These are phyloP conservation scores for Idaea dimidiata DNA, from an alignment of 2,888 invertebrate species.

Conservation along the genomic window DNA sequence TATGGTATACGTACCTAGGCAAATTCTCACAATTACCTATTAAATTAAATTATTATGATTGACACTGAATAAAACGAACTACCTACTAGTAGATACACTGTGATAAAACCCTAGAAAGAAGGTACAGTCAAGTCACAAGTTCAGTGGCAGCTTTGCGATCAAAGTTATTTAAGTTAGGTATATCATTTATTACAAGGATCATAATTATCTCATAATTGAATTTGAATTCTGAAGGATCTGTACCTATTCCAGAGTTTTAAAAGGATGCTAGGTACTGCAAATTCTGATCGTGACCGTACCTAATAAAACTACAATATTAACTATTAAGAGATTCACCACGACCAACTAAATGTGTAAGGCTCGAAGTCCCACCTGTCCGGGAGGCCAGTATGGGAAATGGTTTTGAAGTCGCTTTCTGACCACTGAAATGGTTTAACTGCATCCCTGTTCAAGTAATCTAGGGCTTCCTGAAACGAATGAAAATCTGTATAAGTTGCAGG, in stretches of 20 bases:
- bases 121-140: neutral
- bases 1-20: neutral
- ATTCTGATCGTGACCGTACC: neutral
- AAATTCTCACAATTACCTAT: neutral
- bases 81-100: neutral
- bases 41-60: neutral
- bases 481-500: neutral
- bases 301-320: slow-evolving; percentile 18
- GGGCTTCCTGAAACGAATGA: slow-evolving; percentile 34
- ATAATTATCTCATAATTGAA: neutral
- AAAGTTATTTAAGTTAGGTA: neutral
- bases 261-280: neutral
- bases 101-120: neutral
- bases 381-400: slow-evolving; percentile 84
- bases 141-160: neutral
- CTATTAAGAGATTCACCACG: slow-evolving; percentile 73
- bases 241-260: neutral
- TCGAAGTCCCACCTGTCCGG: slow-evolving; percentile 88
- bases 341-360: slow-evolving; percentile 80
- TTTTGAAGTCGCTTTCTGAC: slow-evolving; percentile 84
- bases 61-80: neutral
- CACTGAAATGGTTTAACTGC: slow-evolving; percentile 85
- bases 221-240: neutral
- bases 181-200: neutral
- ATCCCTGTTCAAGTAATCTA: slow-evolving; percentile 57